phyloP scores from a whole-genome alignment of 2,797 vertebrate species.

The Sebastes hubbsi region DNA sequence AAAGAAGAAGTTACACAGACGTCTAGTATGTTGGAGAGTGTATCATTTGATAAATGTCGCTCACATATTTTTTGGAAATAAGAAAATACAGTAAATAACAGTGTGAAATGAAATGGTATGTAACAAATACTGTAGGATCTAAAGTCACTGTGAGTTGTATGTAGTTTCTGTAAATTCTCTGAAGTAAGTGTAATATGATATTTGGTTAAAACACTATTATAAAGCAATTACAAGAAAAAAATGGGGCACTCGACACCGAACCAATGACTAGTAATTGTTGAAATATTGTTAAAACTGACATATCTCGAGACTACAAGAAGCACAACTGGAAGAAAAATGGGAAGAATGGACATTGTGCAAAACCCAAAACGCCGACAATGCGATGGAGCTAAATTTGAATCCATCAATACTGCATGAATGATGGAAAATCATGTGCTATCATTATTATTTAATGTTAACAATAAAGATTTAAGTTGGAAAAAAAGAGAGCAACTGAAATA shows the following conservation, averaged over 20 bases:
- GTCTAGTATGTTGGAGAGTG: background rate
- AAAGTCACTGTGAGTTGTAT: background rate
- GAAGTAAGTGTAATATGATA: background rate
- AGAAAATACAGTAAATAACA: background rate
- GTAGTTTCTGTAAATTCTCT: background rate
- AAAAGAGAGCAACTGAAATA: background rate
- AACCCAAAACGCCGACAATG: too few relatives aligned
- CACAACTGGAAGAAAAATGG: too few relatives aligned
- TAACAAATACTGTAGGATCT: background rate
- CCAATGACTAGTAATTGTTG: background rate
- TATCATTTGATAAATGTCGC: background rate
- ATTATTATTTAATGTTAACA: background rate
- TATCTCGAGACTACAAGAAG: background rate
- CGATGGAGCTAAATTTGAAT: background rate
- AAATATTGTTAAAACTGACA: background rate
- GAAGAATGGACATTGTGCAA: too few relatives aligned
- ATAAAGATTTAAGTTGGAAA: background rate
- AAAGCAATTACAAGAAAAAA: background rate
- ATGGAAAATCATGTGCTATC: background rate
- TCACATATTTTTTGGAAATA: background rate
- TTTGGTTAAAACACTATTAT: background rate
- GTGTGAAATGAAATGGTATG: background rate
- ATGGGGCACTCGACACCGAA: background rate
- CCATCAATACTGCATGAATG: background rate
- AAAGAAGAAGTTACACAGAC: background rate